phyloP scores from a whole-genome alignment of 2,888 invertebrate genomes.

The Lycophotia porphyrea region DNA sequence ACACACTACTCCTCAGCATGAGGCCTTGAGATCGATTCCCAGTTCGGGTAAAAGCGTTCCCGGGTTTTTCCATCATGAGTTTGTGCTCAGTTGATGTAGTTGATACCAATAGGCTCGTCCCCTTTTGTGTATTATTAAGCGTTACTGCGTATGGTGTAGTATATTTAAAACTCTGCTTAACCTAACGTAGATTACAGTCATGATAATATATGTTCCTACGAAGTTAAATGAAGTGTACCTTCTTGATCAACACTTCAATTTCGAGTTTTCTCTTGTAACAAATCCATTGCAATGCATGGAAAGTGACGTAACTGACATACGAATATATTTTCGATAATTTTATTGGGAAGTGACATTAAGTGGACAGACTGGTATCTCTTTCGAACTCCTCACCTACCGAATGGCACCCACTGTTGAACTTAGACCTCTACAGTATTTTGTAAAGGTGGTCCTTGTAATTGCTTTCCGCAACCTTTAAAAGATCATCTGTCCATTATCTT shows the following conservation, averaged over 20 bases:
- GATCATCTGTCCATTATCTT: conserved; percentile 32
- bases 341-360: conserved; percentile 53
- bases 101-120: background rate
- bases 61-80: background rate
- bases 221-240: background rate
- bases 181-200: background rate
- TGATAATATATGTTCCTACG: background rate
- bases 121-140: background rate
- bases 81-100: background rate
- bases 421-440: conserved; percentile 45
- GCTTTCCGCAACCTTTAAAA: conserved; percentile 40
- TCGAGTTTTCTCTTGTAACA: conserved; percentile 28
- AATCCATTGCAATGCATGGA: conserved; percentile 1
- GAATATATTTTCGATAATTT: conserved; percentile 43
- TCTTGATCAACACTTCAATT: conserved; percentile 15
- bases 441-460: conserved; percentile 25
- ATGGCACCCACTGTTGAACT: conserved; percentile 39
- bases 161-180: background rate
- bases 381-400: conserved; percentile 42
- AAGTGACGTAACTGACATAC: conserved; percentile 26
- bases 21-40: background rate
- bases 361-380: conserved; percentile 47
- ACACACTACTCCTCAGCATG: background rate
- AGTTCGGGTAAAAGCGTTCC: background rate
- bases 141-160: background rate